Evolutionary conservation across 2,888 invertebrate species (phyloP).

Genomic region (Antheraea yamamai): DNA sequence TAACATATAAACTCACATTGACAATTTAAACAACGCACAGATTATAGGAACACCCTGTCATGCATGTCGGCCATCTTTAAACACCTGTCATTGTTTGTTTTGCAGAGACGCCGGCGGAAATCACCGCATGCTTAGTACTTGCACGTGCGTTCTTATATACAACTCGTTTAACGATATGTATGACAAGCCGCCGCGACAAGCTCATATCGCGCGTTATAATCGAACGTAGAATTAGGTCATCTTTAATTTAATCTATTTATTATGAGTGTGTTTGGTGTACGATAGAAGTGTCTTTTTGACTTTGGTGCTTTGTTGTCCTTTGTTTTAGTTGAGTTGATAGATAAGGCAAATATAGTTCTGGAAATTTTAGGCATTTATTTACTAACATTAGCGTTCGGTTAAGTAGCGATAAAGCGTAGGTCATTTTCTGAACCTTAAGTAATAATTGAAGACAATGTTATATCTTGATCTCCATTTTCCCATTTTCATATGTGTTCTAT

Average conservation of each 20-base stretch:
- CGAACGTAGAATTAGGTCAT: neutral
- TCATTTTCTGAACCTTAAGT: neutral
- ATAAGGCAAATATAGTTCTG: no score
- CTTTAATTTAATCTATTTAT: neutral
- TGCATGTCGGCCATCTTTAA: constrained; percentile 44
- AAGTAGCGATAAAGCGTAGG: neutral
- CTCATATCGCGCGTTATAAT: neutral
- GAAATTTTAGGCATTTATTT: neutral
- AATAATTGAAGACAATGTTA: neutral
- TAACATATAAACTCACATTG: no score
- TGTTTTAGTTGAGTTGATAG: neutral
- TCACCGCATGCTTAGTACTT: constrained; percentile 78
- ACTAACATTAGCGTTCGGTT: neutral
- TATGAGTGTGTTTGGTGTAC: neutral
- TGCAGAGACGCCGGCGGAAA: constrained; percentile 73
- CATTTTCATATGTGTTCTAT: neutral
- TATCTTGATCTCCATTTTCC: neutral
- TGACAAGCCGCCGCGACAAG: neutral
- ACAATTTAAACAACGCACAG: constrained; percentile 25
- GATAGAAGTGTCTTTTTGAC: neutral
- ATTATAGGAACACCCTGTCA: constrained; percentile 20
- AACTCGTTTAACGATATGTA: neutral
- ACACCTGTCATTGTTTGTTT: constrained; percentile 60
- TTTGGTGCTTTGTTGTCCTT: neutral
- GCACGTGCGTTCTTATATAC: constrained; percentile 36